phyloP scores from a whole-genome alignment of 2,797 vertebrate species.

The Hylomyscus alleni region DNA sequence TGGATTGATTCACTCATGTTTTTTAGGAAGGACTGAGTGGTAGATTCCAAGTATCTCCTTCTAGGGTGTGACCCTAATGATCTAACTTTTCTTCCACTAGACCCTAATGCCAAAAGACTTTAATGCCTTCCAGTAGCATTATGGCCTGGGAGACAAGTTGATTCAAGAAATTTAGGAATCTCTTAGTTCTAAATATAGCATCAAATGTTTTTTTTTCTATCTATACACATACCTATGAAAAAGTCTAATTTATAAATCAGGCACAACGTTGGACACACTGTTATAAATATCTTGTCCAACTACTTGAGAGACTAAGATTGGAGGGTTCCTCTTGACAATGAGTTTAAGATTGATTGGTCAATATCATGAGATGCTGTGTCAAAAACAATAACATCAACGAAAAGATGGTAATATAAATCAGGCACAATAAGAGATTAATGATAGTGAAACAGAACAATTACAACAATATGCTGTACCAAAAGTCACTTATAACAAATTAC shows the following conservation, averaged over 20 bases:
- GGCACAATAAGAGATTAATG: background rate
- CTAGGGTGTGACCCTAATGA: background rate
- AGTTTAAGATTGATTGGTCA: background rate
- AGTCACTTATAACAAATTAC: background rate
- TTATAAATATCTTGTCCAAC: background rate
- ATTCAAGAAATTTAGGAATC: background rate
- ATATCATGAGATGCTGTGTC: background rate
- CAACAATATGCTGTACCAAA: background rate
- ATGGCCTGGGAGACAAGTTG: background rate
- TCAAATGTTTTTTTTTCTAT: background rate
- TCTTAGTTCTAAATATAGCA: background rate
- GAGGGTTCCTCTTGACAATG: background rate
- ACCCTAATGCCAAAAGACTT: background rate
- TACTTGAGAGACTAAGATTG: background rate
- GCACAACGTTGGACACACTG: background rate
- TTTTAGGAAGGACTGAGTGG: background rate
- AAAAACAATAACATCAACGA: background rate
- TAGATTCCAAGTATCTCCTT: background rate
- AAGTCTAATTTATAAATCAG: constrained; percentile 17
- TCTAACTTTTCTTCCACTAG: background rate
- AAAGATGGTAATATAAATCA: background rate
- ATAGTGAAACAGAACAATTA: background rate
- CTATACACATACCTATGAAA: background rate
- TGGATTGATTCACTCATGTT: background rate
- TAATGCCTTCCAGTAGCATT: background rate